Evolutionary conservation across 2,888 invertebrate species (phyloP).

Genomic region (Melanostoma scalare): DNA sequence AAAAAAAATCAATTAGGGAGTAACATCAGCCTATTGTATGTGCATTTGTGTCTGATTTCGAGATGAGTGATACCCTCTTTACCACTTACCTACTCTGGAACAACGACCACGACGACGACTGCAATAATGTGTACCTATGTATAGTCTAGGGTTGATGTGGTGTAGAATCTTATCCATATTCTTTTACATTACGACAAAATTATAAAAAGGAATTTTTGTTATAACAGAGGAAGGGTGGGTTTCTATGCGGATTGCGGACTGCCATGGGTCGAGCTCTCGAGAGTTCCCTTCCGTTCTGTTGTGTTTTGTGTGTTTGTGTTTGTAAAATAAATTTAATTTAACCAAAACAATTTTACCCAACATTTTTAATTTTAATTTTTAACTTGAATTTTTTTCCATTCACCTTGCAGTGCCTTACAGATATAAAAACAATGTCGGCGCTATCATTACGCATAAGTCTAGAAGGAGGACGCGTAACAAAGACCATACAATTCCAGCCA

Average conservation of each 20-base stretch:
- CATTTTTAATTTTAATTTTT: slow-evolving; percentile 1
- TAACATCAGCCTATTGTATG: slow-evolving; percentile 70
- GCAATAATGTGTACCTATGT: slow-evolving; percentile 50
- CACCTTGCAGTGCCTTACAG: slow-evolving; percentile 78
- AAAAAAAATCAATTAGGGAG: slow-evolving; percentile 72
- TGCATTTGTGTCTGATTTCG: slow-evolving; percentile 70
- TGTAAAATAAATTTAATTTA: slow-evolving; percentile 17
- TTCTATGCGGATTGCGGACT: slow-evolving; percentile 36
- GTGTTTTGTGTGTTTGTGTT: slow-evolving; percentile 6
- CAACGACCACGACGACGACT: slow-evolving; percentile 40
- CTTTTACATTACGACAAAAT: slow-evolving; percentile 42
- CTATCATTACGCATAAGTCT: slow-evolving; percentile 93
- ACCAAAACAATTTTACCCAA: slow-evolving; percentile 16
- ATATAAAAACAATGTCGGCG: slow-evolving; percentile 80
- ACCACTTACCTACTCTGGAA: slow-evolving; percentile 62
- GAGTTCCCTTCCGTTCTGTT: slow-evolving; percentile 4
- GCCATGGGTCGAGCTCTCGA: slow-evolving; percentile 5
- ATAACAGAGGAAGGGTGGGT: slow-evolving; percentile 50
- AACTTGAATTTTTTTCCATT: slow-evolving; percentile 48
- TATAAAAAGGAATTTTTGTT: slow-evolving; percentile 33
- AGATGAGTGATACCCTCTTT: slow-evolving; percentile 68
- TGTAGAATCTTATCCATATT: slow-evolving; percentile 50
- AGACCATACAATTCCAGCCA: slow-evolving; percentile 99
- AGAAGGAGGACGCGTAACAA: slow-evolving; percentile 94
- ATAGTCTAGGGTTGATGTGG: slow-evolving; percentile 57